Conservation (phyloP, 2,113 vertebrate species). For the Trochalopteron elliotii region DNA sequence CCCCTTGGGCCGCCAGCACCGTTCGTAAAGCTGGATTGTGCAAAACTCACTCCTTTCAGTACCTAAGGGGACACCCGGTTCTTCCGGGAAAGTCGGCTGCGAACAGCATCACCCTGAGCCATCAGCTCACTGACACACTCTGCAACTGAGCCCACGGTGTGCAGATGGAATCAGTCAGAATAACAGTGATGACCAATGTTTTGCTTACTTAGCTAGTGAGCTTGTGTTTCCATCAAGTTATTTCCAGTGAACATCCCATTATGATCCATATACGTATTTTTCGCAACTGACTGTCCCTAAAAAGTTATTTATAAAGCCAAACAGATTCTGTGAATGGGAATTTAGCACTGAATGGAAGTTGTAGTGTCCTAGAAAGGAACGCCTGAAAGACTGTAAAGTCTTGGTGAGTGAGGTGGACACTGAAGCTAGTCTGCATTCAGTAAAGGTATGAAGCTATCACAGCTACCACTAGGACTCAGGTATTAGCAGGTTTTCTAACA, state of each 20-base stretch:
- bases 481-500: not conserved
- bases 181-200: rapidly evolving
- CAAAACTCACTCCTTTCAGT: not conserved
- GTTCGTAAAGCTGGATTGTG: rapidly evolving
- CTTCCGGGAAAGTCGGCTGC: not conserved
- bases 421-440: not conserved
- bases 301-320: not conserved
- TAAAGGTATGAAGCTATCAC: not conserved
- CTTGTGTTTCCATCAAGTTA: not conserved
- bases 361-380: not conserved
- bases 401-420: not conserved
- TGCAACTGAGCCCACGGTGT: not conserved
- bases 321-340: not conserved
- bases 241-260: not conserved
- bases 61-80: not conserved
- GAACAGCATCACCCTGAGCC: not conserved
- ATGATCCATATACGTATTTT: not conserved
- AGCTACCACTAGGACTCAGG: not conserved
- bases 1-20: rapidly evolving
- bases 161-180: not conserved
- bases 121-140: not conserved
- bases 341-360: not conserved
- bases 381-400: not conserved
- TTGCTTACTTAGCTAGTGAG: not conserved
- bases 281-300: not conserved